phyloP scores from a whole-genome alignment of 1,140 invertebrate genomes.

The Saccostrea glomerata region DNA sequence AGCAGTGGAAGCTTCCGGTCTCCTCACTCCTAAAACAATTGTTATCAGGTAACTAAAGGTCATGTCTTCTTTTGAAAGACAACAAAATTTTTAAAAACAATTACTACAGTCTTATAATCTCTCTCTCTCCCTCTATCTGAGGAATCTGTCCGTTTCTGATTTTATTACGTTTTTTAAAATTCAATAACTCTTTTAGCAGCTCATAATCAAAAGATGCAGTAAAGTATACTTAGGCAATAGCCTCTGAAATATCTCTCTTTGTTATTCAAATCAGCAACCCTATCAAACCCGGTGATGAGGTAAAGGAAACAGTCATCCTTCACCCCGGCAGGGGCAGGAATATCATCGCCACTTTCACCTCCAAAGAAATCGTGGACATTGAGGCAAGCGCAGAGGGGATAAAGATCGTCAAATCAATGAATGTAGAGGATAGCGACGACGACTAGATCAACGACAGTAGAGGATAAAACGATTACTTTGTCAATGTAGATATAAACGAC shows the following conservation, averaged over 20 bases:
- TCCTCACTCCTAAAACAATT: neutral
- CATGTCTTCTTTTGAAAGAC: no score
- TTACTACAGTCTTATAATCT: no score
- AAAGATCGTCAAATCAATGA: slow-evolving; percentile 11
- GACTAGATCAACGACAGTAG: neutral
- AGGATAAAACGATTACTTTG: no score
- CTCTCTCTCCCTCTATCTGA: no score
- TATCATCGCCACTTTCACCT: slow-evolving; percentile 38
- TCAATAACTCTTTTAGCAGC: no score
- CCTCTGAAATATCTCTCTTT: neutral
- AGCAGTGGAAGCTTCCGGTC: slow-evolving; percentile 35
- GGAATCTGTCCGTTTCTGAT: no score
- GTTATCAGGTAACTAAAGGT: neutral
- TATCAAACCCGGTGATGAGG: slow-evolving; percentile 17
- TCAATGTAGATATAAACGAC: no score
- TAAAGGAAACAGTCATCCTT: slow-evolving; percentile 21
- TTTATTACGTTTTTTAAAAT: no score
- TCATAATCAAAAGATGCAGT: no score
- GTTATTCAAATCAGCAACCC: neutral
- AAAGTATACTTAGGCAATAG: no score
- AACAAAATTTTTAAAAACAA: no score
- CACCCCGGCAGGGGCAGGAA: neutral
- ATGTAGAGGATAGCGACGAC: neutral
- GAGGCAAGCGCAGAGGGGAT: neutral
- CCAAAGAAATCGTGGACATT: slow-evolving; percentile 19